These are phyloP conservation scores for Otus sunia DNA, from an alignment of 2,113 vertebrate genomes.

Conservation along the genomic window DNA sequence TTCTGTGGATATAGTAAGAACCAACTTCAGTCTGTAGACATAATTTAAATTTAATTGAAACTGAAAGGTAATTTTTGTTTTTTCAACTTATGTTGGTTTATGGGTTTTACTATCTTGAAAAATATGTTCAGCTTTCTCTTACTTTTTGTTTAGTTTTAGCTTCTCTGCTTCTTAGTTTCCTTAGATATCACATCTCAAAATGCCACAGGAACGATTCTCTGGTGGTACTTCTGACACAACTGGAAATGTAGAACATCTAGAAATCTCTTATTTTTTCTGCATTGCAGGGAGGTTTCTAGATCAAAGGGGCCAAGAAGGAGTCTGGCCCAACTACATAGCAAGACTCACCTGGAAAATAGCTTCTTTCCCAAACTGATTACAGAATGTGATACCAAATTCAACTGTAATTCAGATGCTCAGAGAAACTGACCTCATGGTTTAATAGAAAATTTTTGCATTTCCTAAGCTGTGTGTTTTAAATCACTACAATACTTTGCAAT, in stretches of 20 bases:
- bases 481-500: neutral
- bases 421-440: neutral
- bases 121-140: neutral
- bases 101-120: neutral
- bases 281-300: neutral
- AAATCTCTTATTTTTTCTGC: neutral
- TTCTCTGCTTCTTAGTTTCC: neutral
- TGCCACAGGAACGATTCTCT: neutral
- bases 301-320: neutral
- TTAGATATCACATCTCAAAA: neutral
- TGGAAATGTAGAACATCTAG: neutral
- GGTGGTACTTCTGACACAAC: neutral
- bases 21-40: neutral
- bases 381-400: neutral
- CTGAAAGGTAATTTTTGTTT: neutral
- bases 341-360: neutral
- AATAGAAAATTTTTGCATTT: neutral
- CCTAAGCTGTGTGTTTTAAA: neutral
- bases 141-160: neutral
- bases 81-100: neutral
- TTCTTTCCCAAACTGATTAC: neutral
- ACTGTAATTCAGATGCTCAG: neutral
- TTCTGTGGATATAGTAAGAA: neutral
- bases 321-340: neutral
- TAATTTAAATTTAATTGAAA: neutral